Percentiles rank a stretch among this genome's conserved stretches.
Conservation (phyloP, 2,113 vertebrate species). For the Gymnorhina tibicen region DNA sequence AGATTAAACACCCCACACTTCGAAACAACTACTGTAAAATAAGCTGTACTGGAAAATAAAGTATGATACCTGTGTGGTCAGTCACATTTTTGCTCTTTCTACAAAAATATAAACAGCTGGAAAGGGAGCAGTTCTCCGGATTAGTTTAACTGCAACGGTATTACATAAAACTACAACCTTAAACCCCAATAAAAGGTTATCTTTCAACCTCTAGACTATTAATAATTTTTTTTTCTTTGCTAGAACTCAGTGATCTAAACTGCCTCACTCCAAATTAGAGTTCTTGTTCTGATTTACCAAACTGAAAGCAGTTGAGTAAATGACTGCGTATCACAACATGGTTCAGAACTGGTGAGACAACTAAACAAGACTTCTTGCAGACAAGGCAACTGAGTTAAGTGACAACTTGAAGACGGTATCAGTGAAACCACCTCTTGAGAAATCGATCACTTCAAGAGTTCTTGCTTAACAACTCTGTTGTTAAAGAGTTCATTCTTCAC, state of each 20-base stretch:
- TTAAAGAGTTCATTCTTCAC: not conserved
- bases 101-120: not conserved
- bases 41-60: not conserved
- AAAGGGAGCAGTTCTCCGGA: not conserved
- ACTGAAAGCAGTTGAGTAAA: not conserved
- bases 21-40: not conserved
- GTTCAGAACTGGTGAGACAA: not conserved
- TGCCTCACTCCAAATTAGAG: not conserved
- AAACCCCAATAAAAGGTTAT: not conserved
- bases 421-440: not conserved
- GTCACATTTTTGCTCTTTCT: not conserved
- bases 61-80: not conserved
- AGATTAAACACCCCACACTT: not conserved
- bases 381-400: not conserved
- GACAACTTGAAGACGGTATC: not conserved
- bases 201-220: not conserved
- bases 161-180: not conserved
- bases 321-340: not conserved
- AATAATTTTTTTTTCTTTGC: not conserved
- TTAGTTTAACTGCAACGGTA: not conserved
- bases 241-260: not conserved
- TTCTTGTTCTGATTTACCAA: not conserved
- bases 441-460: not conserved
- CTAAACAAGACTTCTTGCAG: not conserved
- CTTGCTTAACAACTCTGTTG: not conserved